Conservation (phyloP, 2,888 invertebrate genomes). For the Proisotoma minuta region DNA sequence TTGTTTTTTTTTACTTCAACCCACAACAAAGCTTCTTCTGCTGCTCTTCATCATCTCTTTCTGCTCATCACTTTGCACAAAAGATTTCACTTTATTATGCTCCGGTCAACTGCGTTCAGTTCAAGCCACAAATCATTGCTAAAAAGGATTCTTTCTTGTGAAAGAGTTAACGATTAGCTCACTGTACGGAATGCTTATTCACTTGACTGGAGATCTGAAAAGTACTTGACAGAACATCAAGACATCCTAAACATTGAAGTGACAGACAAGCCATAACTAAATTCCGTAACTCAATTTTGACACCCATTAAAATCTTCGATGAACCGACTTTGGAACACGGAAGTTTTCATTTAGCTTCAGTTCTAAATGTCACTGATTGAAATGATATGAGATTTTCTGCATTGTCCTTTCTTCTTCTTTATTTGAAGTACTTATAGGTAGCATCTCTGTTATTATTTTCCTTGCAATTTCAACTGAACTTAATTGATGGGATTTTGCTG, state of each 20-base stretch:
- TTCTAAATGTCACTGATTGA: too few species aligned
- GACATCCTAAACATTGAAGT: too few species aligned
- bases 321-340: too few species aligned
- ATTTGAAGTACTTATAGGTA: too few species aligned
- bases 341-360: too few species aligned
- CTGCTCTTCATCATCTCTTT: constrained; percentile 17
- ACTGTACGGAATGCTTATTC: neutral
- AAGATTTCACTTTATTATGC: constrained; percentile 9
- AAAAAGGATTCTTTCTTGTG: neutral
- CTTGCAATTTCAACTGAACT: too few species aligned
- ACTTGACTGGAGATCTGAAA: neutral
- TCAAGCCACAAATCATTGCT: neutral
- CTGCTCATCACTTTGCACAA: constrained; percentile 8
- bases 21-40: neutral
- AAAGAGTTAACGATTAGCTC: neutral
- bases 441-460: too few species aligned
- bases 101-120: constrained; percentile 2
- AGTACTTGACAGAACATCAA: neutral
- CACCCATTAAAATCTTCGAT: neutral
- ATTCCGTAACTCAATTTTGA: constrained; percentile 7
- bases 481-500: too few species aligned
- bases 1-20: constrained; percentile 5
- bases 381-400: too few species aligned
- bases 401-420: too few species aligned
- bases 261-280: constrained; percentile 3